phyloP scores from a whole-genome alignment of 2,888 invertebrate species.

The Spodoptera picta region DNA sequence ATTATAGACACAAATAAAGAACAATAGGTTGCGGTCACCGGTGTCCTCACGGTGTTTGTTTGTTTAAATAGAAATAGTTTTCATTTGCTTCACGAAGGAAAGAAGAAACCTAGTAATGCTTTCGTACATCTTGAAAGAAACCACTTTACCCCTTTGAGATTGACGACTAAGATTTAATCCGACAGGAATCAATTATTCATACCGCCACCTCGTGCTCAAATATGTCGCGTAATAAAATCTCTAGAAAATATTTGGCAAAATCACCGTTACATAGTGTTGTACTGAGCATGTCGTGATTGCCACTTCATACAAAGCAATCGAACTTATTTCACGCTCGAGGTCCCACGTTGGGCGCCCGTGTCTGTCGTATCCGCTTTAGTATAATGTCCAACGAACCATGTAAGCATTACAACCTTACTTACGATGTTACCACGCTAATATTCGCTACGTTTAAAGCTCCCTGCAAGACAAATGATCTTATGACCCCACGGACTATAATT shows the following conservation, averaged over 20 bases:
- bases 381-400: slow-evolving; percentile 71
- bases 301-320: slow-evolving; percentile 70
- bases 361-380: slow-evolving; percentile 57
- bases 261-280: slow-evolving; percentile 31
- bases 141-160: slow-evolving; percentile 28
- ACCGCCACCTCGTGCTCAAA: slow-evolving; percentile 17
- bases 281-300: slow-evolving; percentile 56
- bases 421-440: slow-evolving; percentile 65
- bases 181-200: slow-evolving; percentile 42
- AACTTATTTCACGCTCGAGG: slow-evolving; percentile 69
- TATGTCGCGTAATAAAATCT: slow-evolving; percentile 23
- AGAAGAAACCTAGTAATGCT: slow-evolving; percentile 4
- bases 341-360: slow-evolving; percentile 56
- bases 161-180: slow-evolving; percentile 36
- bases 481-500: slow-evolving; percentile 30
- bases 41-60: too few relatives aligned
- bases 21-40: too few relatives aligned
- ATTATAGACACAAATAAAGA: too few relatives aligned
- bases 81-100: too few relatives aligned
- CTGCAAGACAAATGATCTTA: slow-evolving; percentile 30
- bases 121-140: slow-evolving; percentile 18
- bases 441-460: slow-evolving; percentile 54
- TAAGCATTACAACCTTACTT: slow-evolving; percentile 71
- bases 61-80: too few relatives aligned
- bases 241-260: slow-evolving; percentile 37